Percentiles rank a stretch among this genome's conserved stretches.
Evolutionary conservation across 2,888 invertebrate species (phyloP).

Genomic region (Acanthopleura granulata): DNA sequence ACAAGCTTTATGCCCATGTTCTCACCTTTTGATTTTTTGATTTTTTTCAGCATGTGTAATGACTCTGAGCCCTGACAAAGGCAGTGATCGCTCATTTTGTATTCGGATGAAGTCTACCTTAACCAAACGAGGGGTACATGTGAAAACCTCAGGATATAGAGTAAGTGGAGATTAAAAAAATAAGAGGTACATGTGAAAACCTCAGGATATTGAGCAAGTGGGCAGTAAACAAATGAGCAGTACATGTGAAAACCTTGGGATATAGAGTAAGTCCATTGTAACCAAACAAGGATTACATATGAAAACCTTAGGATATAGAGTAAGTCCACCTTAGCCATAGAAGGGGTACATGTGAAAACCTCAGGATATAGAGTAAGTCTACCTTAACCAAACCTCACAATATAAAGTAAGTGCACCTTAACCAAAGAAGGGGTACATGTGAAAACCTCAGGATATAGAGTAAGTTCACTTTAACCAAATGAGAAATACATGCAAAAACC

Average conservation of each 20-base stretch:
- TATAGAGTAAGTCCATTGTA: background rate
- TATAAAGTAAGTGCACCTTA: too few species aligned
- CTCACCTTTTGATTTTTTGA: slow-evolving; percentile 16
- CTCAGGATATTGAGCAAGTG: too few species aligned
- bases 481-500: too few species aligned
- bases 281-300: too few species aligned
- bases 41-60: slow-evolving; percentile 57
- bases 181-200: background rate
- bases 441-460: background rate
- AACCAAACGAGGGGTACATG: slow-evolving; percentile 90
- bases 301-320: background rate
- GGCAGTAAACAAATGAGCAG: too few species aligned
- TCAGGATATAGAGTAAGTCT: background rate
- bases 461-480: too few species aligned
- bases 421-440: background rate
- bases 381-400: background rate
- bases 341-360: background rate
- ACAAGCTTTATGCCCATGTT: too few species aligned
- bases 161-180: too few species aligned
- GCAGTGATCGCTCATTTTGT: slow-evolving; percentile 73
- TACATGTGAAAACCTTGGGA: background rate
- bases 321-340: background rate
- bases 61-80: slow-evolving; percentile 61
- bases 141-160: slow-evolving; percentile 66
- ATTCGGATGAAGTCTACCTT: slow-evolving; percentile 97